phyloP scores from a whole-genome alignment of 1,140 invertebrate species.

The Conus betulinus region DNA sequence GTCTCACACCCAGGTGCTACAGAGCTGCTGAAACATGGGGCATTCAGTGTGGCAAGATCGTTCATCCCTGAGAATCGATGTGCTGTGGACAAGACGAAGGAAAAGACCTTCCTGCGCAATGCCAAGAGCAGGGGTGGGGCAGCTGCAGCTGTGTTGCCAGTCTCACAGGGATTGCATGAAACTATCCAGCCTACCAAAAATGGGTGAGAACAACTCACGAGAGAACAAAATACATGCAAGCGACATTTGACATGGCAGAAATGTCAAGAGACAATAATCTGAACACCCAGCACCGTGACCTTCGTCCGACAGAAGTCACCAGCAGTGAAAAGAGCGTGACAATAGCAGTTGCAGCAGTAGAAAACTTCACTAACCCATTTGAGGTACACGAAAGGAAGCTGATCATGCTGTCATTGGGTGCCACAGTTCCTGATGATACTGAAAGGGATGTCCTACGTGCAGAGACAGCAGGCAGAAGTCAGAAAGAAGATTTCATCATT shows the following conservation, averaged over 20 bases:
- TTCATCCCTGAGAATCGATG: constrained; percentile 26
- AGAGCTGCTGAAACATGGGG: not conserved
- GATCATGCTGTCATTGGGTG: not conserved
- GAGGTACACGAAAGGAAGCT: constrained; percentile 7
- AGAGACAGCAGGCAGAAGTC: not conserved
- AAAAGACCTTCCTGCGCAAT: not conserved
- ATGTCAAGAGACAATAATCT: constrained; percentile 23
- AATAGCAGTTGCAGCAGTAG: constrained; percentile 40
- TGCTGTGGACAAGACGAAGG: constrained; percentile 53
- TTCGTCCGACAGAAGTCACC: constrained; percentile 37
- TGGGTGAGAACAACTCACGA: constrained; percentile 43
- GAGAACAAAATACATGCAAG: constrained; percentile 33
- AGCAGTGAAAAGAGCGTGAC: constrained; percentile 41
- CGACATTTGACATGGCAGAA: constrained; percentile 9
- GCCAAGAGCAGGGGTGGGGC: constrained; percentile 3
- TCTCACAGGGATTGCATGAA: not conserved
- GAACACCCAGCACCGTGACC: not conserved
- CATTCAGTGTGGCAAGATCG: not conserved
- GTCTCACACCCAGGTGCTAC: not conserved
- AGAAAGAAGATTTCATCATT: constrained; percentile 41
- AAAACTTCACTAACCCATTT: constrained; percentile 10
- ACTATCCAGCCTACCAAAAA: constrained; percentile 42
- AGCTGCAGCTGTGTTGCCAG: constrained; percentile 16
- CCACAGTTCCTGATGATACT: not conserved
- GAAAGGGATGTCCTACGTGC: not conserved